Evolutionary conservation across 2,113 vertebrate genomes (phyloP).

Genomic region (Connochaetes taurinus): DNA sequence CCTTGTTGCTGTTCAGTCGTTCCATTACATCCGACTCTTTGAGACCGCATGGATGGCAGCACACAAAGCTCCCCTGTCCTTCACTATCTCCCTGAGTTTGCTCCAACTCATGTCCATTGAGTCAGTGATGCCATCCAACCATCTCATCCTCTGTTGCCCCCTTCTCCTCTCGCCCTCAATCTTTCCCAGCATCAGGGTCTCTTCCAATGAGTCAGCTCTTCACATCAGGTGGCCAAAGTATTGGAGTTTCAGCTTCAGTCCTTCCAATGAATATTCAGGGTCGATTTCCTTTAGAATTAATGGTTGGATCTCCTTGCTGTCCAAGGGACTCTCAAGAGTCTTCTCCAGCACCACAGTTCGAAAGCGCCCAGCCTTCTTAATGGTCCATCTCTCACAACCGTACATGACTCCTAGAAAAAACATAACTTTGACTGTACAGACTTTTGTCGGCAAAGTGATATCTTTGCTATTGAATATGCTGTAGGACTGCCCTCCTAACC

Average conservation of each 20-base stretch:
- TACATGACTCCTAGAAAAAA: neutral
- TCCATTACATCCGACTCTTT: neutral
- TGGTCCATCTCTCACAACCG: neutral
- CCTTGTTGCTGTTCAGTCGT: neutral
- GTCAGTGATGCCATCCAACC: neutral
- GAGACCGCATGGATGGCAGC: neutral
- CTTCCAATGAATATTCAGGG: neutral
- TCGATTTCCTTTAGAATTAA: neutral
- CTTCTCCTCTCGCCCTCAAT: neutral
- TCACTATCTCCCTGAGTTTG: neutral
- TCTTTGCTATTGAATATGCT: neutral
- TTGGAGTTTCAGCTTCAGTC: neutral
- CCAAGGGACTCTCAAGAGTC: neutral
- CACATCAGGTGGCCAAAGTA: neutral
- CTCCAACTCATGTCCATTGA: neutral
- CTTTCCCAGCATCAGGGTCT: neutral
- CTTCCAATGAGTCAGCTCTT: neutral
- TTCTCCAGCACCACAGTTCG: neutral
- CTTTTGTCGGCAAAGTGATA: neutral
- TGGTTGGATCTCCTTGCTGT: neutral
- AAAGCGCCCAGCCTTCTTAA: neutral
- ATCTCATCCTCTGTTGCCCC: neutral
- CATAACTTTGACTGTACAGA: neutral
- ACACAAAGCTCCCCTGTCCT: neutral
- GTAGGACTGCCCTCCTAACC: neutral